phyloP scores from a whole-genome alignment of 2,113 vertebrate genomes.

The Dasypus novemcinctus region DNA sequence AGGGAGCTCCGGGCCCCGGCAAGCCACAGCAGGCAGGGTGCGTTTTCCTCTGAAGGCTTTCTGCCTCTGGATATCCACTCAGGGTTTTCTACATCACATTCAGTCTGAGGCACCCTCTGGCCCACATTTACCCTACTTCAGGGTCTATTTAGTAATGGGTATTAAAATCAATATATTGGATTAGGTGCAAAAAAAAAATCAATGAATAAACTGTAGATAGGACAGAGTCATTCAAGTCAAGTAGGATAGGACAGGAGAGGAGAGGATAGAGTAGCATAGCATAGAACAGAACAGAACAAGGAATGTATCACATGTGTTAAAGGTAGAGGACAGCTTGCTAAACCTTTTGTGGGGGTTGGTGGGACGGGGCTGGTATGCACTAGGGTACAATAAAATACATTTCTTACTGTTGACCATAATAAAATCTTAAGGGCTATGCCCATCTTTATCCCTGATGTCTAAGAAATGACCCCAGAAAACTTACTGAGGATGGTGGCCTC shows the following conservation, averaged over 20 bases:
- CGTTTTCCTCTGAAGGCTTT: not conserved
- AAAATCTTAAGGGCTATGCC: not conserved
- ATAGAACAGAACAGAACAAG: not conserved
- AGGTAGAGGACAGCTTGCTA: not conserved
- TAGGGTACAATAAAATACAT: not conserved
- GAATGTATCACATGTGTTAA: not conserved
- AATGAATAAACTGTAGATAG: too few relatives aligned
- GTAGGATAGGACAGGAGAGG: too few relatives aligned
- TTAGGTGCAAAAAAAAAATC: not conserved
- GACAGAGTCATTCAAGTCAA: too few relatives aligned
- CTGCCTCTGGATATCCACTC: not conserved
- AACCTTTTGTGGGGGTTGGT: not conserved
- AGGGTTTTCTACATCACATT: not conserved
- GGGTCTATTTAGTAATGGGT: not conserved
- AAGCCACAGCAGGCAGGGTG: accelerated
- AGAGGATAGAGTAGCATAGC: not conserved
- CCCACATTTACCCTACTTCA: not conserved
- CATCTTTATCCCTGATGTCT: not conserved
- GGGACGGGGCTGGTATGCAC: not conserved
- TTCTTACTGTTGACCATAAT: not conserved
- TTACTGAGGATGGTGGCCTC: not conserved
- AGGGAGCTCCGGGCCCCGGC: not conserved
- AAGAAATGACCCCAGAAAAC: not conserved
- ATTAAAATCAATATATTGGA: not conserved
- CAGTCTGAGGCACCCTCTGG: not conserved